Conservation (phyloP, 2,888 invertebrate species). For the Hypsopygia costalis region DNA sequence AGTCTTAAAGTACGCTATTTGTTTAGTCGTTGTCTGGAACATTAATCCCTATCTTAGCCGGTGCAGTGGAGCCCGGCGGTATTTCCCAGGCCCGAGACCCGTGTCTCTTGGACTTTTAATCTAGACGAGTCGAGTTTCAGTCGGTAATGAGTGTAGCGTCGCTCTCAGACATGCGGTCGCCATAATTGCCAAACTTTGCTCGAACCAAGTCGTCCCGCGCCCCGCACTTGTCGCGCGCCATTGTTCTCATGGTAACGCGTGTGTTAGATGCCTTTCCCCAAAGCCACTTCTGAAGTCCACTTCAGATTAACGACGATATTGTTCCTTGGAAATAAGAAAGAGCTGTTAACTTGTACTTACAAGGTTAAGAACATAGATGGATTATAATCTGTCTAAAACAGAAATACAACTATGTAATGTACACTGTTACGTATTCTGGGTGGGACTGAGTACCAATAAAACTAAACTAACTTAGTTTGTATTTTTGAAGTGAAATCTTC, state of each 20-base stretch:
- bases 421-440: too few relatives aligned
- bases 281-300: constrained; percentile 33
- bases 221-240: constrained; percentile 66
- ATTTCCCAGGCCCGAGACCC: constrained; percentile 37
- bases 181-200: constrained; percentile 79
- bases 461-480: too few relatives aligned
- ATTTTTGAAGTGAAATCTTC: too few relatives aligned
- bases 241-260: constrained; percentile 69
- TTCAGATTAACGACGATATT: constrained; percentile 20
- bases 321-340: background rate
- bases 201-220: constrained; percentile 50
- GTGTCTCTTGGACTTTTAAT: constrained; percentile 69
- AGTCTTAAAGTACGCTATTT: constrained; percentile 39
- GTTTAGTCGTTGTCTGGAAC: constrained; percentile 35
- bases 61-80: constrained; percentile 23
- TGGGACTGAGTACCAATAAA: too few relatives aligned
- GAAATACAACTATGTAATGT: too few relatives aligned
- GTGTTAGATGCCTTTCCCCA: constrained; percentile 54
- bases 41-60: constrained; percentile 43
- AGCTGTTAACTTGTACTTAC: background rate
- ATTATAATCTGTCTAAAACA: too few relatives aligned
- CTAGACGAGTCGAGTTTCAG: constrained; percentile 70
- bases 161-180: constrained; percentile 78
- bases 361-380: too few relatives aligned
- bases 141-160: constrained; percentile 75